Conservation (phyloP, 2,797 vertebrate genomes). For the Danio jaintianensis region DNA sequence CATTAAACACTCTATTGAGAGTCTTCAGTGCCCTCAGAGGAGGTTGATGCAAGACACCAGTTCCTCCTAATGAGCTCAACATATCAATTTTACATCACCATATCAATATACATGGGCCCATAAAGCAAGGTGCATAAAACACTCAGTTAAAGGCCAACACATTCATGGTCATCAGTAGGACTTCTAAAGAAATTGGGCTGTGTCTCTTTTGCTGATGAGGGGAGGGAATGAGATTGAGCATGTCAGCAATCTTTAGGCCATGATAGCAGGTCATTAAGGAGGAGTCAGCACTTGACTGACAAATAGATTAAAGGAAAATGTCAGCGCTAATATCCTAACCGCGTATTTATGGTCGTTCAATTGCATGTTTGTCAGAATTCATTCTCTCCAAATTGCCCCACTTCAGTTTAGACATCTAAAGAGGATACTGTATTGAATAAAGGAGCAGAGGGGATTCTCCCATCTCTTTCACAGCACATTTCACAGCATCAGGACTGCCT, state of each 20-base stretch:
- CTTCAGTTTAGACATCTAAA: constrained; percentile 65
- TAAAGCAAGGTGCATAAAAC: constrained; percentile 41
- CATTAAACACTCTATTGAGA: constrained; percentile 34
- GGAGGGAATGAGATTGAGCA: background rate
- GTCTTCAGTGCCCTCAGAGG: constrained; percentile 7
- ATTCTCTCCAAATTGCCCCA: constrained; percentile 67
- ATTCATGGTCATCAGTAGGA: background rate
- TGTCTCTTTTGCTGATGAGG: constrained; percentile 33
- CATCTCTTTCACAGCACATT: constrained; percentile 78
- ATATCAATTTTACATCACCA: constrained; percentile 42
- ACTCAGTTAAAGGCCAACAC: background rate
- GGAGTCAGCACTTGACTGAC: constrained; percentile 46
- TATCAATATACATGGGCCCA: constrained; percentile 35
- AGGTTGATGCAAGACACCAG: constrained; percentile 17
- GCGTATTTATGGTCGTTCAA: constrained; percentile 61
- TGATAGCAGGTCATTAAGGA: constrained; percentile 43
- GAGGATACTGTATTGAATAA: constrained; percentile 69
- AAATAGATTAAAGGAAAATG: constrained; percentile 67
- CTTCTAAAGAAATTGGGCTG: background rate
- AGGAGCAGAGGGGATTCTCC: constrained; percentile 69
- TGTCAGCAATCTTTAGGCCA: constrained; percentile 40
- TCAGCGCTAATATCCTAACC: constrained; percentile 64
- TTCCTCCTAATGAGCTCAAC: constrained; percentile 27
- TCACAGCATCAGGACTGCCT: constrained; percentile 74
- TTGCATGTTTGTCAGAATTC: constrained; percentile 66